phyloP scores from a whole-genome alignment of 92 coral and sea anemone species.

The Blastomussa wellsi region DNA sequence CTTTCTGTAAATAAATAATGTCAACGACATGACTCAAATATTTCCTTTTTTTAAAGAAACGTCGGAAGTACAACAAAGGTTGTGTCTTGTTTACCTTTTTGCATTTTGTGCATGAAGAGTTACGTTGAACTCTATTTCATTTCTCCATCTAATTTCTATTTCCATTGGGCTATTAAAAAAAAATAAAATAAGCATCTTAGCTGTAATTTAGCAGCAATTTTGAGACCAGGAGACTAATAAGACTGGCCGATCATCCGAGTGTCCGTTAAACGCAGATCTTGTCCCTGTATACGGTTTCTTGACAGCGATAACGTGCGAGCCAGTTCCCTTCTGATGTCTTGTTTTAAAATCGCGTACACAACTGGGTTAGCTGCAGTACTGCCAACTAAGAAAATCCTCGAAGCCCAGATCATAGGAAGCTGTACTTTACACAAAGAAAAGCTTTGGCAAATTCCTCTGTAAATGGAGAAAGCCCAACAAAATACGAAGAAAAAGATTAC shows the following conservation, averaged over 20 bases:
- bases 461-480: slow-evolving; percentile 55
- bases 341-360: slow-evolving; percentile 65
- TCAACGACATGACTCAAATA: not conserved
- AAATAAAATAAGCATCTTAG: not conserved
- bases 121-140: not conserved
- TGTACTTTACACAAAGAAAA: slow-evolving; percentile 38
- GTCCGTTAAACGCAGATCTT: slow-evolving; percentile 1
- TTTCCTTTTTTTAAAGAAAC: not conserved
- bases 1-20: not conserved
- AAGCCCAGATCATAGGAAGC: not conserved
- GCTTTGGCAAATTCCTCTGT: slow-evolving; percentile 46
- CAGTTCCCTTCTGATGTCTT: slow-evolving; percentile 61
- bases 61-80: not conserved
- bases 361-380: slow-evolving; percentile 63
- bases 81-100: not conserved
- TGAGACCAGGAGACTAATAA: not conserved
- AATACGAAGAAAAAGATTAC: slow-evolving; percentile 59
- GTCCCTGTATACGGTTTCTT: not conserved
- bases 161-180: not conserved
- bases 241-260: slow-evolving; percentile 25
- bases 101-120: not conserved
- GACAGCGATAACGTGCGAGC: not conserved
- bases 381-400: slow-evolving; percentile 52
- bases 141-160: not conserved
- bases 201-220: not conserved